A percentile compares a stretch with the other conserved stretches of the same genome.
phyloP scores from a whole-genome alignment of 2,888 invertebrate genomes.

The Agrochola litura region DNA sequence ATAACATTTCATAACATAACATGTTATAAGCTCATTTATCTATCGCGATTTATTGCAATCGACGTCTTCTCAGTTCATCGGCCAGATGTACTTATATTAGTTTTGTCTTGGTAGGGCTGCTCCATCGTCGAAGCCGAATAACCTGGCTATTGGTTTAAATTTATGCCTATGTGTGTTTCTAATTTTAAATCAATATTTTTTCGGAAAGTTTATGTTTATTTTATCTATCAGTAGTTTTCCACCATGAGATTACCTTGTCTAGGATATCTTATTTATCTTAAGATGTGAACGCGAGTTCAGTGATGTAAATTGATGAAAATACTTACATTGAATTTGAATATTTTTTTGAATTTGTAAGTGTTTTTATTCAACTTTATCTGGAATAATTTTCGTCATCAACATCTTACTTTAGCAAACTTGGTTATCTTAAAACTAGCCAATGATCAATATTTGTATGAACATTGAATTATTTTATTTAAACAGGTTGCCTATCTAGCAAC shows the following conservation, averaged over 20 bases:
- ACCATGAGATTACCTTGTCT: slow-evolving; percentile 13
- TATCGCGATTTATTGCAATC: no score
- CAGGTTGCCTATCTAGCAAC: slow-evolving; percentile 33
- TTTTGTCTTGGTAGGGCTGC: no score
- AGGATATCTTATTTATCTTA: slow-evolving; percentile 9
- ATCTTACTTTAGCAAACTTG: background rate
- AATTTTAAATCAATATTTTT: background rate
- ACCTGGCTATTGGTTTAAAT: no score
- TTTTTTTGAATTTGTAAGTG: no score
- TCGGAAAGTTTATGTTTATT: background rate
- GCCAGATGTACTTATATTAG: no score
- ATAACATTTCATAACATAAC: no score
- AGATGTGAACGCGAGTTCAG: background rate
- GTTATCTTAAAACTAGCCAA: background rate
- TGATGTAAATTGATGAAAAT: slow-evolving; percentile 8
- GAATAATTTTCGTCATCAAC: background rate
- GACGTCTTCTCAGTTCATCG: no score
- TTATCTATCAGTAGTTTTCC: slow-evolving; percentile 40
- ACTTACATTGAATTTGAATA: background rate
- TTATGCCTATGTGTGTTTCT: no score
- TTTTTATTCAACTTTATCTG: background rate
- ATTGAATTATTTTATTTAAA: slow-evolving; percentile 33
- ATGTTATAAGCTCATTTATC: no score
- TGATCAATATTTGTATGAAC: slow-evolving; percentile 29
- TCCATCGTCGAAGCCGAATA: no score